phyloP scores from a whole-genome alignment of 2,797 vertebrate genomes.

The Trachops cirrhosus region DNA sequence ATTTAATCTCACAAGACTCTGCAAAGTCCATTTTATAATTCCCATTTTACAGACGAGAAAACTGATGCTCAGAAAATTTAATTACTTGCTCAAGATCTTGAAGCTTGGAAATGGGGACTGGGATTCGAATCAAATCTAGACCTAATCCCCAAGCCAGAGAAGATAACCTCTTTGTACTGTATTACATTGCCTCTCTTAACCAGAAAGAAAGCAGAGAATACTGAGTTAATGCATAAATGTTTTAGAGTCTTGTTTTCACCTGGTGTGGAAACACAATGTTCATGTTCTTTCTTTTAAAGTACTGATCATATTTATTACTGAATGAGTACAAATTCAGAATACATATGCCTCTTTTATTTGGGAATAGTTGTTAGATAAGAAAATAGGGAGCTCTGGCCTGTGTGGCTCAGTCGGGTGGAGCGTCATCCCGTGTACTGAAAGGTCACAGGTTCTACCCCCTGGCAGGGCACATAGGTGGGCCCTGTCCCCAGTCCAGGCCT shows the following conservation, averaged over 20 bases:
- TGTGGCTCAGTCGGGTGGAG: neutral
- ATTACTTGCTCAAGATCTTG: neutral
- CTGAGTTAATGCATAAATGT: neutral
- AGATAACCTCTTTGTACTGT: neutral
- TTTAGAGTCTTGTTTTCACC: conserved; percentile 20
- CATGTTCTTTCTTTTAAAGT: neutral
- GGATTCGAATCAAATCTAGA: neutral
- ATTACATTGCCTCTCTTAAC: neutral
- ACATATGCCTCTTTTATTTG: conserved; percentile 23
- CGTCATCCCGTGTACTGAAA: too few species aligned
- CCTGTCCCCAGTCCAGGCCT: too few species aligned
- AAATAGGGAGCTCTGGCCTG: neutral
- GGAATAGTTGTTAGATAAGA: neutral
- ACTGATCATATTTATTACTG: neutral
- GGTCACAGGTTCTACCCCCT: too few species aligned
- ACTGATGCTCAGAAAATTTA: neutral
- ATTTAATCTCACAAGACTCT: neutral
- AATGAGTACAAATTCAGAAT: conserved; percentile 42
- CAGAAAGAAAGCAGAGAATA: neutral
- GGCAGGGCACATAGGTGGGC: too few species aligned
- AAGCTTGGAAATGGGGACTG: neutral
- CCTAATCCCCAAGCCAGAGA: conserved; percentile 18
- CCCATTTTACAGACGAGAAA: neutral
- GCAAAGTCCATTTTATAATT: neutral
- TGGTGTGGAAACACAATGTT: neutral